Conservation (phyloP, 2,113 vertebrate genomes). For the Phyllostomus hastatus region DNA sequence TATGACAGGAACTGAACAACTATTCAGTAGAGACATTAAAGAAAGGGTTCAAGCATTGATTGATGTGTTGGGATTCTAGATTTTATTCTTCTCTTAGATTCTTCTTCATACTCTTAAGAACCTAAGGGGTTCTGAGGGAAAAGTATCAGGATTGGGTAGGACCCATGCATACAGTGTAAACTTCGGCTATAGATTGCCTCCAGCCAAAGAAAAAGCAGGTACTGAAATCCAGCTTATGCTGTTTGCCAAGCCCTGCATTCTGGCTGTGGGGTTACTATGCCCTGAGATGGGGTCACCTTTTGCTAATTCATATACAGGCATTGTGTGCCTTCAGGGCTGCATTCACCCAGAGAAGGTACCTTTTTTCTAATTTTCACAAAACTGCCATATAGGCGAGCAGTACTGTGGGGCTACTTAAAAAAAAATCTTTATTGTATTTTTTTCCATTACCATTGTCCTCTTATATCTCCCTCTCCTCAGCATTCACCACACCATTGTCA, state of each 20-base stretch:
- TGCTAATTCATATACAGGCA: constrained; percentile 20
- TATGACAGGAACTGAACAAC: background rate
- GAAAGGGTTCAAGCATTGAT: background rate
- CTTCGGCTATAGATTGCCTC: background rate
- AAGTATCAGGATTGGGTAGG: background rate
- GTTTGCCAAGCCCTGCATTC: background rate
- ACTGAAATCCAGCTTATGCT: background rate
- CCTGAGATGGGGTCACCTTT: background rate
- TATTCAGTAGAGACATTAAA: constrained; percentile 22
- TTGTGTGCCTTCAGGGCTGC: background rate
- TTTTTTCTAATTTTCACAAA: background rate
- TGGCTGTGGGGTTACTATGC: background rate
- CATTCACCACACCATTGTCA: too few species aligned
- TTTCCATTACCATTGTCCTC: too few species aligned
- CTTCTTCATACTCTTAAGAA: constrained; percentile 1
- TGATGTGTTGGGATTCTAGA: background rate
- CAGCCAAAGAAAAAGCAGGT: background rate
- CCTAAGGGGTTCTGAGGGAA: background rate
- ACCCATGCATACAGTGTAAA: background rate
- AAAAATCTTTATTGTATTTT: too few species aligned
- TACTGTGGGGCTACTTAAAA: background rate
- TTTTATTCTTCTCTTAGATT: constrained; percentile 18
- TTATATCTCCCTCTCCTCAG: too few species aligned
- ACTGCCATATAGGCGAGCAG: background rate
- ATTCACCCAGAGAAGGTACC: background rate